phyloP scores from a whole-genome alignment of 2,113 vertebrate genomes.

The Pseudopipra pipra region DNA sequence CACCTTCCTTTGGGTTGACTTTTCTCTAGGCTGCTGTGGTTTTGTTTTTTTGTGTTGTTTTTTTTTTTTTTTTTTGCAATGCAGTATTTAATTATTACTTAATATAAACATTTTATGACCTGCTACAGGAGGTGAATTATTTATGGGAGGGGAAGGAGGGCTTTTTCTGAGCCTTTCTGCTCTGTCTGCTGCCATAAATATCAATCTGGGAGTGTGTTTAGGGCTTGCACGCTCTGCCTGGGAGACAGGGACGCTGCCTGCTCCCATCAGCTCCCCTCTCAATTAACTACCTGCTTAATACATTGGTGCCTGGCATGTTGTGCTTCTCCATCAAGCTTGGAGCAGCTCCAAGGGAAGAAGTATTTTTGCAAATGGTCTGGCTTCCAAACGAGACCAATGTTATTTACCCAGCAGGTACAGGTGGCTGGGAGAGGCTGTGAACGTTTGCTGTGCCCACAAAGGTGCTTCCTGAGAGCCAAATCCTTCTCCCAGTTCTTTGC shows the following conservation, averaged over 20 bases:
- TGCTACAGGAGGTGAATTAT: slow-evolving; percentile 20
- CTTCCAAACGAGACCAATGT: not conserved
- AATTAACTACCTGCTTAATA: slow-evolving; percentile 26
- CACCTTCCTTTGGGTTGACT: not conserved
- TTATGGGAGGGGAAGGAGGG: slow-evolving; percentile 7
- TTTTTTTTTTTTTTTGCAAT: not conserved
- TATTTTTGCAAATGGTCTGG: not conserved
- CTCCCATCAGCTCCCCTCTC: not conserved
- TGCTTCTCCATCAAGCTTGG: not conserved
- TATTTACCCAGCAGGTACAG: not conserved
- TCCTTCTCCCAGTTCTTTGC: not conserved
- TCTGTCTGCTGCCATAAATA: not conserved
- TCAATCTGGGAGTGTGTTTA: not conserved
- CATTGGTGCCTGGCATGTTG: not conserved
- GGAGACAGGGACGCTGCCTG: not conserved
- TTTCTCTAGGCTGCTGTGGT: not conserved
- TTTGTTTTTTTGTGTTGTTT: no score
- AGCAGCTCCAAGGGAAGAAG: not conserved
- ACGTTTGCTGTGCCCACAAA: not conserved
- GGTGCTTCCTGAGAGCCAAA: not conserved
- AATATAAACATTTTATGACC: slow-evolving; percentile 53
- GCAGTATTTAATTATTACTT: slow-evolving; percentile 23
- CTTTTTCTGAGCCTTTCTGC: slow-evolving; percentile 7
- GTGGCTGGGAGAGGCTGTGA: not conserved
- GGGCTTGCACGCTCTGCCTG: not conserved